These are phyloP conservation scores for Cheilosia urbana DNA, from an alignment of 2,888 invertebrate species.

Conservation along the genomic window DNA sequence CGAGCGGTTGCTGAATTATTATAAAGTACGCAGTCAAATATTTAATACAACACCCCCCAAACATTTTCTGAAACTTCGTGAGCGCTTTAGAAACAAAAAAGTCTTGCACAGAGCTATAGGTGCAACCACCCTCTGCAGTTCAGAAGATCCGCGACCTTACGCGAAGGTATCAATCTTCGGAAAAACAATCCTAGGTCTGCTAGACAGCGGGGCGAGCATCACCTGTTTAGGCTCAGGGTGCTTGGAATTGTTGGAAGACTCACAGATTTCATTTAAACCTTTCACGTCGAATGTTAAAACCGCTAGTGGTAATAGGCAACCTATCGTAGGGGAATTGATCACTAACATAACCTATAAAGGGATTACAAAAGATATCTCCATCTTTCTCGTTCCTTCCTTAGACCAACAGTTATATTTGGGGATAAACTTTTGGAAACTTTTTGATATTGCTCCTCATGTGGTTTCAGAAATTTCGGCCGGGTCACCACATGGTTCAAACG, in stretches of 20 bases:
- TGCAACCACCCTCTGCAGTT: background rate
- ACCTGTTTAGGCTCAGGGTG: background rate
- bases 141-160: background rate
- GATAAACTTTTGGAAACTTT: slow-evolving; percentile 25
- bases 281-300: background rate
- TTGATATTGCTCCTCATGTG: background rate
- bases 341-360: background rate
- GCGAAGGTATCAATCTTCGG: background rate
- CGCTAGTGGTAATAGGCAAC: background rate
- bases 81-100: background rate
- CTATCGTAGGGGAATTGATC: background rate
- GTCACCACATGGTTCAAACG: background rate
- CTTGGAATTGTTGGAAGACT: background rate
- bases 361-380: background rate
- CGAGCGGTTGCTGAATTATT: background rate
- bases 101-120: background rate
- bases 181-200: background rate
- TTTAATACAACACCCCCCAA: background rate
- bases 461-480: background rate
- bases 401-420: slow-evolving; percentile 15
- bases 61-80: background rate
- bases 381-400: background rate
- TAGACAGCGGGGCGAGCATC: background rate
- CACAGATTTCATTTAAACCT: background rate
- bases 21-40: background rate